Percentiles rank a stretch among this genome's conserved stretches.
Conservation (phyloP, 2,888 invertebrate species). For the Anoplius nigerrimus region DNA sequence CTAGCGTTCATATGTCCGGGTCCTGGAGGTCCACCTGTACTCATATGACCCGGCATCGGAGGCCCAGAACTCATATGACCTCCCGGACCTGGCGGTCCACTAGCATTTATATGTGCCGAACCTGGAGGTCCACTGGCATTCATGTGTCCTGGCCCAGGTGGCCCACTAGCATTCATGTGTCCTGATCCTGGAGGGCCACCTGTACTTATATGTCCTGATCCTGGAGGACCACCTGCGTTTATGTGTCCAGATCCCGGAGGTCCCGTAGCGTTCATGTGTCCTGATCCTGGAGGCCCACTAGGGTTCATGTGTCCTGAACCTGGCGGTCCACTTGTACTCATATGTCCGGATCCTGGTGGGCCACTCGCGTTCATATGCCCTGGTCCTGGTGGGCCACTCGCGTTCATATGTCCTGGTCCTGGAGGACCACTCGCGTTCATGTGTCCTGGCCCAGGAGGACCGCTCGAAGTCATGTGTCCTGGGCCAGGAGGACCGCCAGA, state of each 20-base stretch:
- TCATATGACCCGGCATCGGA: constrained; percentile 63
- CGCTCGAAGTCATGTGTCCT: constrained; percentile 54
- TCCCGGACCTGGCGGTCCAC: constrained; percentile 55
- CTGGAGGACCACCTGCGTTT: constrained; percentile 47
- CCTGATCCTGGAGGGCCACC: constrained; percentile 44
- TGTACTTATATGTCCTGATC: constrained; percentile 49
- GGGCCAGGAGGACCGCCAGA: constrained; percentile 45
- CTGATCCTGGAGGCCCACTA: constrained; percentile 52
- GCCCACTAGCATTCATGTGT: constrained; percentile 57
- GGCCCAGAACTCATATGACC: constrained; percentile 56
- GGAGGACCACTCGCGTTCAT: constrained; percentile 55
- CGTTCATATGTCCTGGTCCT: constrained; percentile 57
- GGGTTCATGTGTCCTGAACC: constrained; percentile 56
- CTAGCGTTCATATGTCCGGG: constrained; percentile 53
- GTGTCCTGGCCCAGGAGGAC: constrained; percentile 43
- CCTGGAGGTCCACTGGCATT: constrained; percentile 46
- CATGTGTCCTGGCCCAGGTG: constrained; percentile 55
- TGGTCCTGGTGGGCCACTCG: constrained; percentile 26
- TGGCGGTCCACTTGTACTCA: constrained; percentile 47
- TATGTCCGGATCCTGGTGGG: constrained; percentile 51
- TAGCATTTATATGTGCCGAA: constrained; percentile 58
- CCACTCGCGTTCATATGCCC: constrained; percentile 35
- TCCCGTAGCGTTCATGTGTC: constrained; percentile 61
- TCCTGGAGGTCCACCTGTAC: constrained; percentile 47
- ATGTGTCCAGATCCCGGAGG: constrained; percentile 52